These are phyloP conservation scores for Pterobdella sp. DNA, from an alignment of 2,888 invertebrate genomes.

Conservation along the genomic window DNA sequence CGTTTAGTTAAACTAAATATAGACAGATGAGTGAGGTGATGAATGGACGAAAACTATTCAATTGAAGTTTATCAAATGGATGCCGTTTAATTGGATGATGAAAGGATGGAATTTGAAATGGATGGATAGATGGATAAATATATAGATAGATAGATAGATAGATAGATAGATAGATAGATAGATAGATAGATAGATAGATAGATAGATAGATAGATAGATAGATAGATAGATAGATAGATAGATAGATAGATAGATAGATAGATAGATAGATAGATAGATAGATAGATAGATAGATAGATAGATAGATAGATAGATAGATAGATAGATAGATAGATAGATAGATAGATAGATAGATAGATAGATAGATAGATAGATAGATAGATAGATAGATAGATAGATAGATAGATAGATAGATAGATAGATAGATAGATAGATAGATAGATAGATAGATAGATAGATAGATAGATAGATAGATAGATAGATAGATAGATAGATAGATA, in stretches of 20 bases:
- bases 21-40: too few relatives aligned
- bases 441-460: neutral
- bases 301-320: neutral
- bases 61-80: too few relatives aligned
- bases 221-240: neutral
- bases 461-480: neutral
- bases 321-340: too few relatives aligned
- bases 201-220: neutral
- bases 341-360: too few relatives aligned
- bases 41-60: too few relatives aligned
- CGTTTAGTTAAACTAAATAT: neutral
- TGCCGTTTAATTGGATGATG: too few relatives aligned
- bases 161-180: neutral
- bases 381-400: neutral
- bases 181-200: neutral
- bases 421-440: neutral
- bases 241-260: neutral
- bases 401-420: neutral
- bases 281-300: neutral
- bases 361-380: neutral
- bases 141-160: neutral
- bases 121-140: constrained; percentile 6
- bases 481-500: neutral
- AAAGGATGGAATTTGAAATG: neutral
- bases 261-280: neutral